These are phyloP conservation scores for Drosophila obscura DNA, from an alignment of 1,140 invertebrate genomes.

Conservation along the genomic window DNA sequence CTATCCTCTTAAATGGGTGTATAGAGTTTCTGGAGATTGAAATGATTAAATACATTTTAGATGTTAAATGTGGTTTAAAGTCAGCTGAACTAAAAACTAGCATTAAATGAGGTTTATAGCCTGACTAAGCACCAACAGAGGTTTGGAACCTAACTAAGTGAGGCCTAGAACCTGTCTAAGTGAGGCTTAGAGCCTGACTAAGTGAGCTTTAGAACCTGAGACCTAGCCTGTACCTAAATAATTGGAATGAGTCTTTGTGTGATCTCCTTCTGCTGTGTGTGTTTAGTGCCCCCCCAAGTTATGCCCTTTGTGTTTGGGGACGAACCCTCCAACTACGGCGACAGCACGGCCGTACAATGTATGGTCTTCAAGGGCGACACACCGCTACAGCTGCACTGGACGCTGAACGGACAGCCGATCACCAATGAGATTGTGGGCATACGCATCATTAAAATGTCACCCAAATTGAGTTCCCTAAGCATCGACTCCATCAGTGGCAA, in stretches of 20 bases:
- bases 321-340: conserved; percentile 88
- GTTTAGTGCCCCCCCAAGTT: conserved; percentile 87
- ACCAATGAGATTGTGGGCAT: conserved; percentile 84
- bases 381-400: conserved; percentile 90
- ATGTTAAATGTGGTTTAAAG: conserved; percentile 5
- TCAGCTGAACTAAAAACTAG: conserved; percentile 7
- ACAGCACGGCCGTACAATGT: conserved; percentile 87
- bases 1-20: conserved; percentile 2
- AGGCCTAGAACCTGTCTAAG: too few relatives aligned
- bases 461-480: conserved; percentile 88
- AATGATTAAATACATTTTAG: not conserved
- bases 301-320: conserved; percentile 90
- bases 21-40: not conserved
- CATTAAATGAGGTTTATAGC: not conserved
- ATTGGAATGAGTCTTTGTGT: not conserved
- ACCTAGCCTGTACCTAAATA: not conserved
- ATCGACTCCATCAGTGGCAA: conserved; percentile 89
- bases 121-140: too few relatives aligned
- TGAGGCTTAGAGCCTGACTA: not conserved
- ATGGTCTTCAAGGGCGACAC: conserved; percentile 90
- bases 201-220: not conserved
- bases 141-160: too few relatives aligned
- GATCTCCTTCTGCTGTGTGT: not conserved
- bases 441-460: conserved; percentile 85
- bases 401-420: conserved; percentile 87